These are phyloP conservation scores for Melipona beecheii DNA, from an alignment of 2,888 invertebrate genomes.

Conservation along the genomic window DNA sequence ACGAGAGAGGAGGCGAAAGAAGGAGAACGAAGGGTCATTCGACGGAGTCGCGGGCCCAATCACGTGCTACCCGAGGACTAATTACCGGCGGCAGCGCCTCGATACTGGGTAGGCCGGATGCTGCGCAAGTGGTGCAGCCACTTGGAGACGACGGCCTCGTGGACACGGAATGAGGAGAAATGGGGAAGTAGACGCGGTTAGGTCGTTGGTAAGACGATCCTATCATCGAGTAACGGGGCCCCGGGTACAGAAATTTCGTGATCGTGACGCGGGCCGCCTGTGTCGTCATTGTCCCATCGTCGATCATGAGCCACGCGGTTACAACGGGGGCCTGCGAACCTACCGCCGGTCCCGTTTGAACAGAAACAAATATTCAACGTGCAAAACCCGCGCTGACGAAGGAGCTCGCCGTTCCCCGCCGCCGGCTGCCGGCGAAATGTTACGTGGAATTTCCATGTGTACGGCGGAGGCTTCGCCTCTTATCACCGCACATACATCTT, in stretches of 20 bases:
- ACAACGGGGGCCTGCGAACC: constrained; percentile 57
- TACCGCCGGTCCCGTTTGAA: constrained; percentile 43
- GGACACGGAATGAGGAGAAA: constrained; percentile 49
- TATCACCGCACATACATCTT: constrained; percentile 23
- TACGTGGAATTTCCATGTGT: constrained; percentile 43
- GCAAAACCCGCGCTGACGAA: constrained; percentile 42
- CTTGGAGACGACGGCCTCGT: constrained; percentile 26
- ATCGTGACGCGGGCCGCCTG: constrained; percentile 78
- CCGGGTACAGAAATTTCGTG: constrained; percentile 79
- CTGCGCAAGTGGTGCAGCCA: constrained; percentile 58
- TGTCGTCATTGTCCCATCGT: constrained; percentile 65
- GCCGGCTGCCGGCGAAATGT: constrained; percentile 53
- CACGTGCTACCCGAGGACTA: constrained; percentile 55
- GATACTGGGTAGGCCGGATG: constrained; percentile 45
- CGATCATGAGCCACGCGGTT: constrained; percentile 76
- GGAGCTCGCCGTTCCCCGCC: constrained; percentile 44
- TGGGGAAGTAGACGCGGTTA: constrained; percentile 54
- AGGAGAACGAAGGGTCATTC: constrained; percentile 30
- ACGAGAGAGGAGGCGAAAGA: not conserved
- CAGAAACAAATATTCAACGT: constrained; percentile 56
- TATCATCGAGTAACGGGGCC: constrained; percentile 82
- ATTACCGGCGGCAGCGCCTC: constrained; percentile 49
- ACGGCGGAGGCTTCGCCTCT: constrained; percentile 6
- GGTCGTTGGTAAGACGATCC: constrained; percentile 76
- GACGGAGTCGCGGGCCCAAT: not conserved